These are phyloP conservation scores for Ips nitidus DNA, from an alignment of 1,140 invertebrate species.

Conservation along the genomic window DNA sequence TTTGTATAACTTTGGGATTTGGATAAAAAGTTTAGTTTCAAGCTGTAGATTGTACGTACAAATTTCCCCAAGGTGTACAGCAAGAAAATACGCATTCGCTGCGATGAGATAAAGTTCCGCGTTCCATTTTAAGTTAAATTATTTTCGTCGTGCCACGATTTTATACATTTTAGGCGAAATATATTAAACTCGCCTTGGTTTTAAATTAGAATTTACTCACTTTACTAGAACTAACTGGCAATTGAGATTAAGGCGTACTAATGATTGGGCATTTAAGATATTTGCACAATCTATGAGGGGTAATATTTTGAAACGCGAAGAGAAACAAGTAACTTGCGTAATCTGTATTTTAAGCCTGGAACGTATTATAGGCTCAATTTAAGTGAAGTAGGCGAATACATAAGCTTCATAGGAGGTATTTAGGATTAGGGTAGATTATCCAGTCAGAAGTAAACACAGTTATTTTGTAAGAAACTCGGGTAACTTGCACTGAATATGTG, in stretches of 20 bases:
- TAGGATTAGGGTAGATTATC: constrained; percentile 11
- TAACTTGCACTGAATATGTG: not conserved
- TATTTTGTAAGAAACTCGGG: not conserved
- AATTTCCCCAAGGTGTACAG: constrained; percentile 32
- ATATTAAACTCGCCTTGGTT: constrained; percentile 16
- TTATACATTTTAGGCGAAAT: constrained; percentile 17
- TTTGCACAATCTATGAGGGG: too few relatives aligned
- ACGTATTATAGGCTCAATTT: constrained; percentile 6
- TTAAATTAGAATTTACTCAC: not conserved
- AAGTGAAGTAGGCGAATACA: constrained; percentile 8
- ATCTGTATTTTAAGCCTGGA: not conserved
- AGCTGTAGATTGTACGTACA: constrained; percentile 30
- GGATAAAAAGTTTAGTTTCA: constrained; percentile 33
- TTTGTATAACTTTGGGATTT: constrained; percentile 33
- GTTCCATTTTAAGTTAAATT: constrained; percentile 30
- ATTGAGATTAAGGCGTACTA: too few relatives aligned
- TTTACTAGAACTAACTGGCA: not conserved
- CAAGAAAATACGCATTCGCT: constrained; percentile 31
- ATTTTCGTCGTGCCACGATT: constrained; percentile 15
- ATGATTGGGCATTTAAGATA: too few relatives aligned
- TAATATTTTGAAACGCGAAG: too few relatives aligned
- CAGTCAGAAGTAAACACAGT: constrained; percentile 7
- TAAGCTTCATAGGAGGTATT: constrained; percentile 11
- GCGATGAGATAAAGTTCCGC: constrained; percentile 26
- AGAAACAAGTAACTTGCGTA: not conserved